Conservation (phyloP, 2,888 invertebrate genomes). For the Parthenolecanium corni region DNA sequence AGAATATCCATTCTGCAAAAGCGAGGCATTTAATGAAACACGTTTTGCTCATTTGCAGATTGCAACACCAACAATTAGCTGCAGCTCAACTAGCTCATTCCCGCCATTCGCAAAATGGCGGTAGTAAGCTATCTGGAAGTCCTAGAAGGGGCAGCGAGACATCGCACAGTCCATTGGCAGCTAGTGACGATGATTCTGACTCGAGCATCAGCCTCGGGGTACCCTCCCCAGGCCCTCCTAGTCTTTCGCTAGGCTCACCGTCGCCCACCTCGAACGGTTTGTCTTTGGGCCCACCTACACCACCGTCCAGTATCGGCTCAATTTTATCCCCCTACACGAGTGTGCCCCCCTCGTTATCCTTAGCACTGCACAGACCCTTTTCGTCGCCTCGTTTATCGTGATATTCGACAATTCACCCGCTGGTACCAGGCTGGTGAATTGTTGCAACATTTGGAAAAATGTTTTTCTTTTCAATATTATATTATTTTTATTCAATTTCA, state of each 20-base stretch:
- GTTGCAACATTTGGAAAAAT: neutral
- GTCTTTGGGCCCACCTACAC: conserved; percentile 8
- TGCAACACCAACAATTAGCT: conserved; percentile 37
- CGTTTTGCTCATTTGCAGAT: conserved; percentile 34
- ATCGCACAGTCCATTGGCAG: conserved; percentile 33
- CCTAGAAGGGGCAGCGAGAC: conserved; percentile 31
- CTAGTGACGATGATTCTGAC: conserved; percentile 35
- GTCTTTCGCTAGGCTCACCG: conserved; percentile 21
- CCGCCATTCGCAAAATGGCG: conserved; percentile 24
- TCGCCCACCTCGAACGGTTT: conserved; percentile 20
- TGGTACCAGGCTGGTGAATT: conserved; percentile 32
- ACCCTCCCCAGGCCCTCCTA: conserved; percentile 34
- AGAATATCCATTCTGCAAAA: too few relatives aligned
- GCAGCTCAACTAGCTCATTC: conserved; percentile 36
- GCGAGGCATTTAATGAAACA: too few relatives aligned
- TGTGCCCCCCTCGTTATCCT: conserved; percentile 32
- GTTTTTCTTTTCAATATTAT: neutral
- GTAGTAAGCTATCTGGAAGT: conserved; percentile 27
- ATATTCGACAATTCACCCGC: conserved; percentile 35
- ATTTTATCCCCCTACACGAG: conserved; percentile 30
- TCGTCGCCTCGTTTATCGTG: conserved; percentile 34
- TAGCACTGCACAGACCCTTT: conserved; percentile 35
- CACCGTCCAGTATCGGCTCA: conserved; percentile 7
- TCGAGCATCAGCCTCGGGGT: conserved; percentile 36
- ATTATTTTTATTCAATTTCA: neutral